Evolutionary conservation across 2,888 invertebrate genomes (phyloP).

Genomic region (Trilocha varians): DNA sequence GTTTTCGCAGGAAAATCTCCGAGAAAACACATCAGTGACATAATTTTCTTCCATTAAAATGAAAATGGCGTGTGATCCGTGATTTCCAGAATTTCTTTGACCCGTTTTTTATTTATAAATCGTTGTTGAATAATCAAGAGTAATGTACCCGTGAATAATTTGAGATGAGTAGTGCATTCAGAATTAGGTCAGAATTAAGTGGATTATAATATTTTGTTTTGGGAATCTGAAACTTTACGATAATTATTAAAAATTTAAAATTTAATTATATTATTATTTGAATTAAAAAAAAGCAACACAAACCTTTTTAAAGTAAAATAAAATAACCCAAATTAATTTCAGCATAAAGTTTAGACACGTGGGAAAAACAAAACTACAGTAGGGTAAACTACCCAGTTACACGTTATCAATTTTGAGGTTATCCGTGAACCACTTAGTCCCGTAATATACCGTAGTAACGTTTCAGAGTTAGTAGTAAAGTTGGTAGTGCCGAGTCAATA

Average conservation of each 20-base stretch:
- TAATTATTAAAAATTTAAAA: no score
- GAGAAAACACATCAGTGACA: no score
- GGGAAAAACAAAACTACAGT: neutral
- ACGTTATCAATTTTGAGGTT: neutral
- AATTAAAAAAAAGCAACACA: no score
- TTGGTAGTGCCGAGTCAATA: conserved; percentile 53
- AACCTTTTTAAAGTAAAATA: no score
- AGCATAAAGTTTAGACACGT: no score
- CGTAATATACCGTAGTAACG: conserved; percentile 27
- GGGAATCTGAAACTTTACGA: no score
- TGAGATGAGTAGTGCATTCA: no score
- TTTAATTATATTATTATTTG: no score
- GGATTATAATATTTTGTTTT: no score
- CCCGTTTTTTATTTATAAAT: neutral
- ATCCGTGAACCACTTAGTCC: neutral
- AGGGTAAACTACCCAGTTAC: neutral
- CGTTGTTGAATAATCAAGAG: neutral
- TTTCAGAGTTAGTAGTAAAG: conserved; percentile 26
- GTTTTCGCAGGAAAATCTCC: no score
- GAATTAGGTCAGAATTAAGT: neutral
- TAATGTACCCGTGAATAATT: neutral
- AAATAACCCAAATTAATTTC: no score
- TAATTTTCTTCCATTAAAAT: neutral
- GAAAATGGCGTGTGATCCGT: neutral
- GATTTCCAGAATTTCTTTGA: neutral